Evolutionary conservation across 2,797 vertebrate genomes (phyloP).

Genomic region (Emys orbicularis): DNA sequence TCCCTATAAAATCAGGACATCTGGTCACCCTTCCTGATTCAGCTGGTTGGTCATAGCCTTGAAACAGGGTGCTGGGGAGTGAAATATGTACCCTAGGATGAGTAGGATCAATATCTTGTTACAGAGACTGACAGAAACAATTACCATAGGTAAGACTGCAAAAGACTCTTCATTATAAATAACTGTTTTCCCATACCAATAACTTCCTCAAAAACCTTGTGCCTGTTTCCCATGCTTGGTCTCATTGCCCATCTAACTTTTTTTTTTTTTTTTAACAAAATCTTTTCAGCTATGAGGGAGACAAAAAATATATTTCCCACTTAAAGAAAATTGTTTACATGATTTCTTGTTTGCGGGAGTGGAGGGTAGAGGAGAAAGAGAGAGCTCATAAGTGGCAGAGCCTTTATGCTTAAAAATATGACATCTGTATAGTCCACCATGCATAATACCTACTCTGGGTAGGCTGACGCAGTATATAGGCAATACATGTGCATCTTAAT

Average conservation of each 20-base stretch:
- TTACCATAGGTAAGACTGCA: not conserved
- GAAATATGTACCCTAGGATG: not conserved
- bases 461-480: not conserved
- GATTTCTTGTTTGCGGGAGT: not conserved
- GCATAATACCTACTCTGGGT: not conserved
- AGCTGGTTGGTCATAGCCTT: not conserved
- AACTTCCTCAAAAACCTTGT: not conserved
- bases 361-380: not conserved
- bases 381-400: not conserved
- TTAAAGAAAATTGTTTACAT: not conserved
- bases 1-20: no score
- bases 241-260: no score
- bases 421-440: not conserved
- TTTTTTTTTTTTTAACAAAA: not conserved
- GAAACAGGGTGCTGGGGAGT: not conserved
- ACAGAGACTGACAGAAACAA: not conserved
- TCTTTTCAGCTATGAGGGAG: not conserved
- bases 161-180: not conserved
- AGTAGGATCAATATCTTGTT: not conserved
- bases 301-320: not conserved
- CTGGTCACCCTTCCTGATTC: not conserved
- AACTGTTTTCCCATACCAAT: not conserved
- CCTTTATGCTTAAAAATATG: not conserved
- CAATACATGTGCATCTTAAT: not conserved
- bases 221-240: not conserved